phyloP scores from a whole-genome alignment of 2,888 invertebrate species.

The Scaptomyza reducta region DNA sequence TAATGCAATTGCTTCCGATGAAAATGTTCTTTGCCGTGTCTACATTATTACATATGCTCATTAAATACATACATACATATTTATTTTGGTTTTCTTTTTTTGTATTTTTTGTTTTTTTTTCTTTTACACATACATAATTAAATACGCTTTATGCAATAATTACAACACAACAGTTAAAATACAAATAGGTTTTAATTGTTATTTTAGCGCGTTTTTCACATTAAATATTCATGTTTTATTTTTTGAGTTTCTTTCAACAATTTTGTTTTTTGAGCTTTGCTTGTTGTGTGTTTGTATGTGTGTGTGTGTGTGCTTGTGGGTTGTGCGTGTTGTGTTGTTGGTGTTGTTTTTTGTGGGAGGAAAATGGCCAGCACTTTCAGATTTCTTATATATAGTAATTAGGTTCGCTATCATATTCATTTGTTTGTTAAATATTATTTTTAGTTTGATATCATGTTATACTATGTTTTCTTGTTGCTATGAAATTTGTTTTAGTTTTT shows the following conservation, averaged over 20 bases:
- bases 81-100: conserved; percentile 22
- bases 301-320: conserved; percentile 32
- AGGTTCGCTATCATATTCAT: conserved; percentile 41
- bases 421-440: conserved; percentile 1
- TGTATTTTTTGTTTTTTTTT: conserved; percentile 36
- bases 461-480: conserved; percentile 16
- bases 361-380: conserved; percentile 84
- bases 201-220: conserved; percentile 53
- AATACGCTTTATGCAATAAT: conserved; percentile 76
- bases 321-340: conserved; percentile 29
- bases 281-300: conserved; percentile 33
- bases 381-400: conserved; percentile 65
- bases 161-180: conserved; percentile 81
- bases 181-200: conserved; percentile 65
- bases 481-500: conserved; percentile 2
- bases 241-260: conserved; percentile 36
- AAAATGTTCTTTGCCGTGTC: conserved; percentile 59
- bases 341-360: conserved; percentile 49
- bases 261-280: conserved; percentile 68
- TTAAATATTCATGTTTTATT: conserved; percentile 46
- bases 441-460: neutral
- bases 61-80: conserved; percentile 61
- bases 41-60: conserved; percentile 61
- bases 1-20: conserved; percentile 52
- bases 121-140: conserved; percentile 76